Evolutionary conservation across 2,888 invertebrate species (phyloP), one percentile per base, ranked within the genome.

Genomic region (Drosophila tanythrix): DNA sequence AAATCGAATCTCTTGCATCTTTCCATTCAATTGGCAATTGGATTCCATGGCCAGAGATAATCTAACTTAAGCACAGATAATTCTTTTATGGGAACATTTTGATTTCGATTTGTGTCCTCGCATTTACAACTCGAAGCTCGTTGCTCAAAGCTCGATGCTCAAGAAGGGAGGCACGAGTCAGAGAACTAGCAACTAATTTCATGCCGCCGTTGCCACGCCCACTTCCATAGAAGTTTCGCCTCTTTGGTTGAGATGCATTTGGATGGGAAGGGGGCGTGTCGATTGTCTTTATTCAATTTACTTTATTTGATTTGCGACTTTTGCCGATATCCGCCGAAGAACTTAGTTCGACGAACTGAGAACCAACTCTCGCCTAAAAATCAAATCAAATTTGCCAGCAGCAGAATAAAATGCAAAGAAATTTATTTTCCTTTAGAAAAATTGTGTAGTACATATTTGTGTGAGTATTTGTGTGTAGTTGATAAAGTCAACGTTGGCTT

Each of bases 1-100:
- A 87, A 89, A 87, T 87, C 83, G 82, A 89, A 87, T 87, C 83
- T 78, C 64, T 68, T 66, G 71, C 75, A 89, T 83, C 88, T 84
- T 82, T 83, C 76, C 83, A 89, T 85, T 88, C 87, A 87, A 88
- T 87, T 88, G 89, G 33, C 87, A 87, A 87, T 89, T 83, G 83
- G 88, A 79, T 88, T 76, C 82, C 82, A 81, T 85, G 89, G 76
- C 83, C 81, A 73, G 51, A 80, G 88, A 88, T 88, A 88, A 89
- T 88, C 87, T 76, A 89, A 89, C 89, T 89, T 89, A 89, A 88
- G 87, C 82, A 79, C 76, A 89, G 87, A 89, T 88, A 88, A 88
- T 89, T 88, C 89, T 86, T 82, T 88, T 87, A 88, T 85, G 75
- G 76, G 87, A 80, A 89, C 89, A 89, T 88, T 89, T 85, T 83